Base-by-base conservation (phyloP, 2,888 invertebrate species). In the Drosophila prolongata region DNA sequence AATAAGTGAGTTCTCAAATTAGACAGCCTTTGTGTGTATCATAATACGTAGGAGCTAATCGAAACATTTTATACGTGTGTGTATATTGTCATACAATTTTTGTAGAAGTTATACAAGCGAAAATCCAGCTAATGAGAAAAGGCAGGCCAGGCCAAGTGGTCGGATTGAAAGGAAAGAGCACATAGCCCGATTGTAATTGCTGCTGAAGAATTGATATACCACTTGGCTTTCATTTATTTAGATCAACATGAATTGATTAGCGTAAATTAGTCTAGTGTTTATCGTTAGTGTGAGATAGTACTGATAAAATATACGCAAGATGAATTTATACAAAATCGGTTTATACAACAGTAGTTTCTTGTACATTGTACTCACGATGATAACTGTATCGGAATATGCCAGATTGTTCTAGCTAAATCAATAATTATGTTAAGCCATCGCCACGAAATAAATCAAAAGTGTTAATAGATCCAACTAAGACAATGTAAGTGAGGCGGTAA, bases 271-370 rank as follows among this genome's bases (percentile, higher is more conserved):
- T 57, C 55, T 67, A 71, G 69, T 70, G 64, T 82, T 77, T 59
- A 79, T 78, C 73, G 71, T 84, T 80, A 73, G 79, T 78, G 76
- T 73, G 75, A 79, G 79, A 80, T 87, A 84, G 83, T 81, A 84
- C 83, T 84, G 83, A 84, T 87, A 84, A 76, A 76, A 83, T 83
- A 83, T 84, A 83, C 78, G 74, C 78, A 84, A 59, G 78, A 79
- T 62, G 87, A 84, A 84, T 84, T 84, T 84, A 84, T 81, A 81
- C 79, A 79, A 83, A 79, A 64, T 64, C 80, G 83, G 83, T 83
- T 82, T 83, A 86, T 77, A 85, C 76, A 60, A 79, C 64, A 73
- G 44, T 55, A 53, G 53, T 42, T 35, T 35, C 46, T 38, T 42
- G 47, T 62, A 67, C 27, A 35, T 47, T 47, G 30, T 47, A 47